Conservation (phyloP, 2,888 invertebrate genomes). For the Notocelia uddmanniana region DNA sequence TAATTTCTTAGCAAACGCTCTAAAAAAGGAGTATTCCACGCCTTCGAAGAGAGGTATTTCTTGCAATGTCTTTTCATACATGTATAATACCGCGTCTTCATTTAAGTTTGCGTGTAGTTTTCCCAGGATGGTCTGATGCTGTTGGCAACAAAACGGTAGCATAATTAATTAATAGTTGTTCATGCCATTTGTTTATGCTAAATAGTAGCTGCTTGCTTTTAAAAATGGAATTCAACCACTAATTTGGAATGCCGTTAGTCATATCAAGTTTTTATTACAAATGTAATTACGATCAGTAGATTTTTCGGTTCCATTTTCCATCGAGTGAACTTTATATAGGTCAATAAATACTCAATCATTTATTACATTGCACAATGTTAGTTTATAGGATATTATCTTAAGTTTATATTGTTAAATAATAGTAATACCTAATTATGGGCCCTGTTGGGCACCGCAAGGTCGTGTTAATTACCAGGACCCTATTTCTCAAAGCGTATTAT, state of each 20-base stretch:
- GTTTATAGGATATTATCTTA: too few species aligned
- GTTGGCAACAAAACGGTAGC: conserved; percentile 29
- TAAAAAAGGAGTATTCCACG: conserved; percentile 82
- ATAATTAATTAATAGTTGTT: conserved; percentile 4
- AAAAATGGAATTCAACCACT: conserved; percentile 15
- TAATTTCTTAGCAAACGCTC: conserved; percentile 82
- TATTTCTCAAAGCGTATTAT: too few species aligned
- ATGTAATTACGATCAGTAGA: background rate
- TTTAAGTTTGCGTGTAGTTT: conserved; percentile 83
- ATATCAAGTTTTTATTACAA: conserved; percentile 22
- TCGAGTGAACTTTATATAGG: too few species aligned
- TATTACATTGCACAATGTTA: too few species aligned
- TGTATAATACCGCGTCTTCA: conserved; percentile 82
- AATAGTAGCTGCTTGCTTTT: conserved; percentile 6
- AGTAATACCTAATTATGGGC: too few species aligned
- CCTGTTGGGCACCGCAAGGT: too few species aligned
- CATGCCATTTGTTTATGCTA: conserved; percentile 8
- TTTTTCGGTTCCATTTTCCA: background rate
- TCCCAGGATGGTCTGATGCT: conserved; percentile 80
- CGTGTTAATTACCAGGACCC: too few species aligned
- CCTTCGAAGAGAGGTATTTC: conserved; percentile 84
- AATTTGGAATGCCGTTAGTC: conserved; percentile 15
- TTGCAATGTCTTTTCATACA: conserved; percentile 83
- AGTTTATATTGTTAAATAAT: too few species aligned
- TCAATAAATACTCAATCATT: too few species aligned